Conservation (phyloP, 1,140 invertebrate species). For the Drosophila nasuta region DNA sequence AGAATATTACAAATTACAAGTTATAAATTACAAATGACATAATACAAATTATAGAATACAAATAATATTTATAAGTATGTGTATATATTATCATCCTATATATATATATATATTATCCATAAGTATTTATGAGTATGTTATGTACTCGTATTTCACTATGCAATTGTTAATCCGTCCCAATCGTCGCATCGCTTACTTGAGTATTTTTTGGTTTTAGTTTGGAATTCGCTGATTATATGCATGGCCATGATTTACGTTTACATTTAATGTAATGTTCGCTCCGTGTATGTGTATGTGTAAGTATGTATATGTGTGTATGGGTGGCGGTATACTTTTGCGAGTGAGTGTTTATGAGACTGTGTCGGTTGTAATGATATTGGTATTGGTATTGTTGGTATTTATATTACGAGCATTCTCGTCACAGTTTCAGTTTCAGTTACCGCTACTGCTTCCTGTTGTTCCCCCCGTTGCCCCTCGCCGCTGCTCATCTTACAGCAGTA, state of each 20-base stretch:
- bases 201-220: conserved; percentile 70
- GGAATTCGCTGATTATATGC: conserved; percentile 81
- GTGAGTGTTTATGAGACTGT: conserved; percentile 47
- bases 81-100: conserved; percentile 36
- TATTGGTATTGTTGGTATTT: conserved; percentile 52
- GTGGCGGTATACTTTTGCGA: conserved; percentile 24
- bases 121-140: conserved; percentile 24
- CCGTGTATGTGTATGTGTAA: conserved; percentile 28
- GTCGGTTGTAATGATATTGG: conserved; percentile 22
- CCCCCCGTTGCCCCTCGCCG: conserved; percentile 12
- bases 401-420: conserved; percentile 21
- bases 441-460: conserved; percentile 9
- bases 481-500: conserved; percentile 66
- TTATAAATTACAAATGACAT: conserved; percentile 29
- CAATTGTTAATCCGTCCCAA: conserved; percentile 49
- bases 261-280: conserved; percentile 59
- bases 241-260: conserved; percentile 81
- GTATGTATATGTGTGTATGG: conserved; percentile 43
- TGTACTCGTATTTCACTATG: conserved; percentile 43
- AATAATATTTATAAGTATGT: conserved; percentile 41
- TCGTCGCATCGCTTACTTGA: conserved; percentile 62
- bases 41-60: conserved; percentile 43
- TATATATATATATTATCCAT: conserved; percentile 8
- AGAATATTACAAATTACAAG: conserved; percentile 30
- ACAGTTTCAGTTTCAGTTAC: conserved; percentile 27